These are phyloP conservation scores for Uria lomvia DNA, from an alignment of 2,113 vertebrate genomes.

Conservation along the genomic window DNA sequence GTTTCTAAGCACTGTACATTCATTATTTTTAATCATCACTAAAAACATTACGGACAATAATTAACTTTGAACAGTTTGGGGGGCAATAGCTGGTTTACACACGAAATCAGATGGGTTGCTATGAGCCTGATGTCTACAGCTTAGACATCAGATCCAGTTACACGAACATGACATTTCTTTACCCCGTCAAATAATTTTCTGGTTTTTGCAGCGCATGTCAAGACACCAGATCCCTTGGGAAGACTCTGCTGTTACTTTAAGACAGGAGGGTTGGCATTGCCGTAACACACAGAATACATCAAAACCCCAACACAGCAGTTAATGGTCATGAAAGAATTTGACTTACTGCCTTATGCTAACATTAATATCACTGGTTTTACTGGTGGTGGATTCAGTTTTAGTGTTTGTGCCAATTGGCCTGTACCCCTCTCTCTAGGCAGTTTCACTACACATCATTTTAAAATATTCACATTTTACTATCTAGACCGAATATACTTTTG, in stretches of 20 bases:
- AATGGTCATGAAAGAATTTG: background rate
- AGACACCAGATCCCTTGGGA: background rate
- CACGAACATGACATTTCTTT: background rate
- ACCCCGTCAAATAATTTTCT: background rate
- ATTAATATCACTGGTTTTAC: background rate
- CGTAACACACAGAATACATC: background rate
- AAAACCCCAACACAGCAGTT: background rate
- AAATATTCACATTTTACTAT: background rate
- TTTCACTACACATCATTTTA: background rate
- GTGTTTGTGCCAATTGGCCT: background rate
- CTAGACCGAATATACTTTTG: background rate
- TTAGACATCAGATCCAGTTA: background rate
- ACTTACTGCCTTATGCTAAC: background rate
- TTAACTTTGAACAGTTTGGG: background rate
- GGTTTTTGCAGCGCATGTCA: background rate
- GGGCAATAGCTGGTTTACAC: background rate
- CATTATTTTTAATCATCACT: constrained; percentile 9
- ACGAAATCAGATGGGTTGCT: background rate
- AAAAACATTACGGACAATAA: background rate
- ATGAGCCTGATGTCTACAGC: background rate
- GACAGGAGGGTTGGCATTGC: background rate
- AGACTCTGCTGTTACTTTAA: background rate
- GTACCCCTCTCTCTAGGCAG: background rate
- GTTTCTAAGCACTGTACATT: background rate
- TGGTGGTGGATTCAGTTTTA: background rate